Evolutionary conservation across 2,888 invertebrate species (phyloP).

Genomic region (Geophilus truncorum): DNA sequence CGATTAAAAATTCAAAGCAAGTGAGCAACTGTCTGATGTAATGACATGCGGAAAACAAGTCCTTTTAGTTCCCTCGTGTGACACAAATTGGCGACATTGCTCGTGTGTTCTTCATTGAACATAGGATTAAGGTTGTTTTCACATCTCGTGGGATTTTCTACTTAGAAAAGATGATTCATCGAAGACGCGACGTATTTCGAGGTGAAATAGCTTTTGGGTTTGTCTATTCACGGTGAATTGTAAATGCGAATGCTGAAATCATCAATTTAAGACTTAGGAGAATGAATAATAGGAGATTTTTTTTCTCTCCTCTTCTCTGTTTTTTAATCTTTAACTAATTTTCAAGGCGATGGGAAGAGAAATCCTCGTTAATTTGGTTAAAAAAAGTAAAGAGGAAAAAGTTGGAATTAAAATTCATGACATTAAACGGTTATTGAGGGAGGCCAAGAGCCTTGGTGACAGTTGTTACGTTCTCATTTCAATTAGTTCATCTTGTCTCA

Average conservation of each 20-base stretch:
- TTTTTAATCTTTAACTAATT: background rate
- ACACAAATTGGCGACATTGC: slow-evolving; percentile 11
- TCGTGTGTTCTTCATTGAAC: slow-evolving; percentile 27
- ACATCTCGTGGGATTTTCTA: slow-evolving; percentile 21
- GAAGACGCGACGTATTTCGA: background rate
- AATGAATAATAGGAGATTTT: background rate
- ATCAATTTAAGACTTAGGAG: background rate
- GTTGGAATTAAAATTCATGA: background rate
- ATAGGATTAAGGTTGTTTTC: slow-evolving; percentile 19
- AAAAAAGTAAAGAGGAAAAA: too few species aligned
- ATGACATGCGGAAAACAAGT: slow-evolving; percentile 25
- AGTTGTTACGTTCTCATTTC: slow-evolving; percentile 12
- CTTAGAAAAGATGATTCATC: slow-evolving; percentile 21
- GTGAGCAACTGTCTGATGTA: background rate
- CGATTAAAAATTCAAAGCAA: background rate
- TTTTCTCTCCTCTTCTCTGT: too few species aligned
- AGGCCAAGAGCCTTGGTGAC: background rate
- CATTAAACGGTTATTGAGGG: background rate
- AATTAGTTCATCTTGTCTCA: slow-evolving; percentile 24
- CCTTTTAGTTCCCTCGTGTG: slow-evolving; percentile 13
- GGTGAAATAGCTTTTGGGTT: background rate
- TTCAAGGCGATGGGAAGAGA: background rate
- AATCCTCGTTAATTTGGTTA: too few species aligned
- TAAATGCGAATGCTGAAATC: background rate
- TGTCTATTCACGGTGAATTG: background rate